Conservation (phyloP, 2,888 invertebrate genomes). For the Apantesis nais region DNA sequence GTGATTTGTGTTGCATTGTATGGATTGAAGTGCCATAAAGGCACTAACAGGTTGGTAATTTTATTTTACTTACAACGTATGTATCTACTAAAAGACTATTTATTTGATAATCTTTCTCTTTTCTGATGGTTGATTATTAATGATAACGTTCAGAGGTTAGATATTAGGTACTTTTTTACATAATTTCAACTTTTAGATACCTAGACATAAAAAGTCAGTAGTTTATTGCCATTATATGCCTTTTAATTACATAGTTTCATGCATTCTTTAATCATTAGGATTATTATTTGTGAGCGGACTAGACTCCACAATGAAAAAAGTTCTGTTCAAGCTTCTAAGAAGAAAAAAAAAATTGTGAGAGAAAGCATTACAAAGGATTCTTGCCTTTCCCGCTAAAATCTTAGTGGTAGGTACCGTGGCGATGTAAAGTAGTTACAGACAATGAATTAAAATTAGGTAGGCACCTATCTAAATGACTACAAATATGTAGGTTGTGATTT, state of each 20-base stretch:
- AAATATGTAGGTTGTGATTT: constrained; percentile 1
- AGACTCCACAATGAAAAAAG: neutral
- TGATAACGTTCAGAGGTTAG: neutral
- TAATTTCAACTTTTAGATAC: neutral
- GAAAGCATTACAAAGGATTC: neutral
- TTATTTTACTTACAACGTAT: neutral
- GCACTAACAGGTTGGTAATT: constrained; percentile 45
- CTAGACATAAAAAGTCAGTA: neutral
- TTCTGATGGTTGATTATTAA: neutral
- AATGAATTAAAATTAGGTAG: neutral
- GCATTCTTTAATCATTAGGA: neutral
- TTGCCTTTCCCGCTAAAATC: neutral
- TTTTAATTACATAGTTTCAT: neutral
- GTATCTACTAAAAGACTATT: neutral
- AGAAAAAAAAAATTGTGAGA: neutral
- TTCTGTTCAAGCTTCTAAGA: neutral
- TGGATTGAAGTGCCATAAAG: constrained; percentile 49
- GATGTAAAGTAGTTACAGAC: neutral
- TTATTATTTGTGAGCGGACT: neutral
- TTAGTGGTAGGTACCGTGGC: neutral
- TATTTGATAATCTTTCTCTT: neutral
- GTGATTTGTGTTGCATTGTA: constrained; percentile 44
- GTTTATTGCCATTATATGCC: neutral
- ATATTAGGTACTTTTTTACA: neutral
- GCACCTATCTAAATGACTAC: neutral